Base-by-base conservation (phyloP, 2,797 vertebrate genomes). In the Balearica regulorum region DNA sequence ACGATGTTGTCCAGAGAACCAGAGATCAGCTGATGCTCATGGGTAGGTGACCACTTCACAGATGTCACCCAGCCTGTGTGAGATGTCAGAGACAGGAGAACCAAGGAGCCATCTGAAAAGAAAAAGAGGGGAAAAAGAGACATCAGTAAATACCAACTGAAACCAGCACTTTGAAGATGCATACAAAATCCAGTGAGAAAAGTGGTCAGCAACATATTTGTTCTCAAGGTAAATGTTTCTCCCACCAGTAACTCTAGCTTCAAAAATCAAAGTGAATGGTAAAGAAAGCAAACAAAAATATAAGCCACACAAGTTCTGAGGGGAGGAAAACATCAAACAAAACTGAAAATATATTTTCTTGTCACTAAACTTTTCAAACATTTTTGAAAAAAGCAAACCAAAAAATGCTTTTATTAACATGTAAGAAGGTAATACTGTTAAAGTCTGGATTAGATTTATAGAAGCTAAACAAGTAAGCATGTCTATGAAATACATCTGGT, bases 21-120 rank as follows among this genome's bases (percentile, higher is more conserved):
- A 4, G 99, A 99, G 83, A 99, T 98, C 49, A 99, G 97, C 97
- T 99, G 99, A 89, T 99, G 98, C 91, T 99, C 99, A 0, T 99
- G 98, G 5, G 98, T 98, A 10, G 99, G 99, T 68, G 99, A 98
- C 99, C 99, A 99, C 96, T 99, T 99, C 46, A 99, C 99, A 2
- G 99, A 97, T 1, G 99, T 99, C 92, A 99, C 99, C 99, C 99
- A 99, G 65, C 99, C 99, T 7, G 98, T 99, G 96, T 99, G 99
- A 44, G 99, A 99, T 18, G 99, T 99, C 78, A 99, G 97, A 29
- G 99, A 99, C 64, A 99, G 97, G 29, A 98, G 98, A 90, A 99
- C 99, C 98, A 99, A 97, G 44, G 99, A 99, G 10, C 99, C 99
- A 84, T 99, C 99, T 99, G 97, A 48, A 97, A 13, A 81, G 73